Evolutionary conservation across 2,888 invertebrate species (phyloP).

Genomic region (Philaethria dido): DNA sequence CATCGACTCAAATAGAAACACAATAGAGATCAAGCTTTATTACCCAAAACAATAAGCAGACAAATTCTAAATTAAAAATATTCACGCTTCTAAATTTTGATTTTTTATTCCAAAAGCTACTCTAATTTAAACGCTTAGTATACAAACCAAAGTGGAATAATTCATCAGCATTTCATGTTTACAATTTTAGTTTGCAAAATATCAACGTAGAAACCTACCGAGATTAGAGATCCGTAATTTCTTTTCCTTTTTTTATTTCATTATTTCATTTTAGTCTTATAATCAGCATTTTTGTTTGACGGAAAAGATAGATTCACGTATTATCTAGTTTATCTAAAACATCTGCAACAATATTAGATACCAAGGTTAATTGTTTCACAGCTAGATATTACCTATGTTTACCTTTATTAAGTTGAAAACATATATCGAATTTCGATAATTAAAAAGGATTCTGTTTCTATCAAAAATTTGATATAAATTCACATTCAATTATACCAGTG

Average conservation of each 20-base stretch:
- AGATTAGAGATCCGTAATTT: not conserved
- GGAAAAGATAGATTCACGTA: not conserved
- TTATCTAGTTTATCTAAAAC: not conserved
- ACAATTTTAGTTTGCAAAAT: conserved; percentile 5
- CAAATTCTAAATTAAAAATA: not conserved
- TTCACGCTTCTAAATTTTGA: not conserved
- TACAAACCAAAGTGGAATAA: not conserved
- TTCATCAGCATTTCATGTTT: conserved; percentile 3
- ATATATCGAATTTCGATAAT: no score
- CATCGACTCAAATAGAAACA: not conserved
- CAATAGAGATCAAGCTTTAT: not conserved
- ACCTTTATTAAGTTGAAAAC: not conserved
- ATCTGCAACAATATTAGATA: conserved; percentile 20
- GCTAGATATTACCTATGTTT: not conserved
- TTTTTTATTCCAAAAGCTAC: not conserved
- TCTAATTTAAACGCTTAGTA: not conserved
- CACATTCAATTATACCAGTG: not conserved
- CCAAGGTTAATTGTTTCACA: not conserved
- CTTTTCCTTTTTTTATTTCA: not conserved
- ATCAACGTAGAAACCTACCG: not conserved
- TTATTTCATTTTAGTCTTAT: not conserved
- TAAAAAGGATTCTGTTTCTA: not conserved
- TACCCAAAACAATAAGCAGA: not conserved
- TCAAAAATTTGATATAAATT: not conserved
- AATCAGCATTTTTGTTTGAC: no score